These are phyloP conservation scores for Brachionus paranguensis DNA, from an alignment of 1,140 invertebrate genomes.

Conservation along the genomic window DNA sequence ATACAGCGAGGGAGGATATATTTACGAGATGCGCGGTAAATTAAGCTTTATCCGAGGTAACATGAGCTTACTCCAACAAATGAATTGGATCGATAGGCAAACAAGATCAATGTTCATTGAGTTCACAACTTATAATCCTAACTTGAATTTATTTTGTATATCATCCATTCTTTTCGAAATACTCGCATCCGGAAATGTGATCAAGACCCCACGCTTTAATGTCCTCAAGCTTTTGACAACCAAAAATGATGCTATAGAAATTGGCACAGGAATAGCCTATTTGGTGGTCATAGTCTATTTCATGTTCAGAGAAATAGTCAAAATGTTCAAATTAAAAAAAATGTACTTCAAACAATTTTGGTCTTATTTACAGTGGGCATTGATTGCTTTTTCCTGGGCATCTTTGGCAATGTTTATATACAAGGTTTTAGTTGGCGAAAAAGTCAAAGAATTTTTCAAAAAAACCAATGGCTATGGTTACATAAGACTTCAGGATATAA, in stretches of 20 bases:
- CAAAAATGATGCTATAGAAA: constrained; percentile 49
- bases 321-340: constrained; percentile 44
- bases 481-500: constrained; percentile 46
- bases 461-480: constrained; percentile 58
- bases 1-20: constrained; percentile 61
- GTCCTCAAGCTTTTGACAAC: constrained; percentile 43
- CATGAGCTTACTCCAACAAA: constrained; percentile 52
- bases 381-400: constrained; percentile 52
- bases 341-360: constrained; percentile 55
- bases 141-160: constrained; percentile 58
- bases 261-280: constrained; percentile 52
- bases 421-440: constrained; percentile 48
- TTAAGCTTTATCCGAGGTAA: constrained; percentile 47
- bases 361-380: constrained; percentile 54
- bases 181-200: constrained; percentile 57
- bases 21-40: constrained; percentile 55
- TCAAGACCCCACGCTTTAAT: constrained; percentile 58
- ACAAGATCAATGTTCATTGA: constrained; percentile 61
- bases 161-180: constrained; percentile 58
- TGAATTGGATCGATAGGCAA: constrained; percentile 60
- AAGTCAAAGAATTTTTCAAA: constrained; percentile 53
- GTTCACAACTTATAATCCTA: constrained; percentile 61
- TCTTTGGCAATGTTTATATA: constrained; percentile 55
- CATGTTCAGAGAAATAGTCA: constrained; percentile 57
- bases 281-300: constrained; percentile 54